Evolutionary conservation across 2,113 vertebrate species (phyloP).

Genomic region (Litocranius walleri): DNA sequence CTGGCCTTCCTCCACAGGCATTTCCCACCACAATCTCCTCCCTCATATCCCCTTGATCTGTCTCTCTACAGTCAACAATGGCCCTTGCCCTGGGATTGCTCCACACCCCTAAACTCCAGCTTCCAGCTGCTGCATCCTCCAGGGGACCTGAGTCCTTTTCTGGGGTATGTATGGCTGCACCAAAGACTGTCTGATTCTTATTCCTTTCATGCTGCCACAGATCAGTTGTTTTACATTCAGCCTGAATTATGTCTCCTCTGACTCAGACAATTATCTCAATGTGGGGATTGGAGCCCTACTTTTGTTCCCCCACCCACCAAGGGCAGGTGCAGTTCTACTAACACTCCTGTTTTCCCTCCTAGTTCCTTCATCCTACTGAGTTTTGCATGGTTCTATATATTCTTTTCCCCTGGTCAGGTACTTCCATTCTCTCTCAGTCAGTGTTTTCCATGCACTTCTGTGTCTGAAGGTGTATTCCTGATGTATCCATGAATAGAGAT

Average conservation of each 20-base stretch:
- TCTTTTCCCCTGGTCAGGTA: too few relatives aligned
- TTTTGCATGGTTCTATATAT: not conserved
- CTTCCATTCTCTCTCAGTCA: fast-evolving
- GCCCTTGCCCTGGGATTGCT: not conserved
- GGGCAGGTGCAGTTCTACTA: not conserved
- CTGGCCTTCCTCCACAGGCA: not conserved
- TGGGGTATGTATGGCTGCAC: not conserved
- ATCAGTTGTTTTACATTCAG: not conserved
- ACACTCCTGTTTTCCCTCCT: not conserved
- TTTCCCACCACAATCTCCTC: not conserved
- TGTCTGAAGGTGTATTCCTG: not conserved
- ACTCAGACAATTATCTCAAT: not conserved
- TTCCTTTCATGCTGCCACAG: not conserved
- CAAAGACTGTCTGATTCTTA: not conserved
- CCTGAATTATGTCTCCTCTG: not conserved
- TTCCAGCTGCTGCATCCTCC: not conserved
- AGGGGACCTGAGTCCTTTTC: not conserved
- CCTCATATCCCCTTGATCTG: not conserved
- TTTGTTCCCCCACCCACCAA: not conserved
- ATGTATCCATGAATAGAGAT: not conserved
- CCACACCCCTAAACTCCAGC: not conserved
- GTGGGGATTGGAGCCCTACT: not conserved
- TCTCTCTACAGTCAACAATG: not conserved
- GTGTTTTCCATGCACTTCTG: not conserved
- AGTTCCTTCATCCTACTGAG: not conserved